Base-by-base conservation (phyloP, 30 jellyfish, hydroid and myxozoan genomes). In the Morbakka virulenta region DNA sequence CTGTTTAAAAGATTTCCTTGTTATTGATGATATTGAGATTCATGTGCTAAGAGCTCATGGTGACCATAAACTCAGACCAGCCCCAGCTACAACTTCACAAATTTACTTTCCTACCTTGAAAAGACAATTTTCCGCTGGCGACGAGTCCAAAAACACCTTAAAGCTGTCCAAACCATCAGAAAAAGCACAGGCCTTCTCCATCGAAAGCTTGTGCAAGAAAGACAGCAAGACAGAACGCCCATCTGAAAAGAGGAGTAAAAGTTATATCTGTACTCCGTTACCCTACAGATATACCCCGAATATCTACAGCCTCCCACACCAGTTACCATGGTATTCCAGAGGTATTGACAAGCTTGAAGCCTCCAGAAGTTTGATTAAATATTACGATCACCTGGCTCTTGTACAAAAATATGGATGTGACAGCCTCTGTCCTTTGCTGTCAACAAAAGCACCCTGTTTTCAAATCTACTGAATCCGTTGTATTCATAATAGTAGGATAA, bases 151-250 rank as follows among this genome's bases (percentile, higher is more conserved):
- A 17, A 17, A 17, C 50, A 9, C 73, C n/a, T 2, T 3, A 4
- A 61, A 74, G 20, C 51, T 32, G 51, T 65, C 76, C 22, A 36
- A 62, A 48, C 62, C 63, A 80, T 85, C 95, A 17, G 82, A 82
- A 32, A 66, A 69, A 22, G 75, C 89, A 11, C 81, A 62, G 28
- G 95, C 95, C 4, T 85, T 85, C 73, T 75, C 95, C 29, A 75
- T 85, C 20, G 95, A 85, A 22, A 74, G 65, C 24, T 28, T 85
- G 21, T 85, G 95, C 57, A 41, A 41, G 57, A 41, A 41, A 41
- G 57, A 41, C 17, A 17, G 17, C 9, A 17, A 41, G 57, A 41
- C 9, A 41, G 57, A 41, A 17, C 13, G 9, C 17, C 17, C 57
- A 6, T 17, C 57, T 17, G 57, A 41, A 41, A 41, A 41, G 17